Conservation (phyloP, 2,888 invertebrate species). For the Podabrus alpinus region DNA sequence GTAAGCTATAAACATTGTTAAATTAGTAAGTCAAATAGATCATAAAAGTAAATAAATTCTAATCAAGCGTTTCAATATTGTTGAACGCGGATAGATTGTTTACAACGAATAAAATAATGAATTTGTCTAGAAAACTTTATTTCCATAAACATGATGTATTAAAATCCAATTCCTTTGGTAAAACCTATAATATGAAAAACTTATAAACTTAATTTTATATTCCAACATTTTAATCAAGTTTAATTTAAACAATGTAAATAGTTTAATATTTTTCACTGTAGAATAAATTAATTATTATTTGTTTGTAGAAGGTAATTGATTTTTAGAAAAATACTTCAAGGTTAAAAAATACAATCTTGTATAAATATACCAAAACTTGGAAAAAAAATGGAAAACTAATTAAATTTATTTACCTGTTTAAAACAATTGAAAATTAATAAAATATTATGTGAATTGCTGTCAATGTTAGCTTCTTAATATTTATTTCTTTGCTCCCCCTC, state of each 20-base stretch:
- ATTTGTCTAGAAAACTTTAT: background rate
- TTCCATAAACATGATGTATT: background rate
- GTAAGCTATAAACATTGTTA: background rate
- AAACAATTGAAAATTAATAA: too few relatives aligned
- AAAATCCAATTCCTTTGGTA: background rate
- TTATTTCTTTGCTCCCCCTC: too few relatives aligned
- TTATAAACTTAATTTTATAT: too few relatives aligned
- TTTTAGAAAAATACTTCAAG: background rate
- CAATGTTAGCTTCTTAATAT: too few relatives aligned
- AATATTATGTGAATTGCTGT: too few relatives aligned
- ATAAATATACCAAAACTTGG: too few relatives aligned
- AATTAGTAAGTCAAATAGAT: background rate
- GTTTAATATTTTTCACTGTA: too few relatives aligned
- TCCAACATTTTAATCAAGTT: too few relatives aligned
- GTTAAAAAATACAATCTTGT: background rate
- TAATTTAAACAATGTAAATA: too few relatives aligned
- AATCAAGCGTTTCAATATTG: background rate
- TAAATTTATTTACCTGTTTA: background rate
- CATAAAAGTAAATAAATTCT: background rate
- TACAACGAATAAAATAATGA: background rate
- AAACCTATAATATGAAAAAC: too few relatives aligned
- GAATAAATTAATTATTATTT: too few relatives aligned
- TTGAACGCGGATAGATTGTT: background rate
- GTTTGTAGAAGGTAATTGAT: background rate
- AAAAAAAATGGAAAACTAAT: background rate